phyloP scores from a whole-genome alignment of 1,140 invertebrate genomes.

The Frieseomelitta varia region DNA sequence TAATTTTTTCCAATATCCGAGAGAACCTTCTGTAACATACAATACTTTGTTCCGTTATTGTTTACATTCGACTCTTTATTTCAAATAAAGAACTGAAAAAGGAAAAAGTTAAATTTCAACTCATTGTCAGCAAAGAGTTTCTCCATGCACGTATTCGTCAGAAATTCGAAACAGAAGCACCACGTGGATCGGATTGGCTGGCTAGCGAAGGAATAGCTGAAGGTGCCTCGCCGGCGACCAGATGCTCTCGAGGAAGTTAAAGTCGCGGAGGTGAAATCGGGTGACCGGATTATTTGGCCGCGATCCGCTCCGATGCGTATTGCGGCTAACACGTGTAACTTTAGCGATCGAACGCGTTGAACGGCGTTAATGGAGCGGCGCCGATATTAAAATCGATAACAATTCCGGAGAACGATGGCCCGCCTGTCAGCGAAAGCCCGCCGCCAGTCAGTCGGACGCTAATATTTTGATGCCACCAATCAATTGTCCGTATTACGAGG shows the following conservation, averaged over 20 bases:
- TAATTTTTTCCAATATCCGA: no score
- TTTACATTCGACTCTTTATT: no score
- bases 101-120: no score
- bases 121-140: no score
- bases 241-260: neutral
- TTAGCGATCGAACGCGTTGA: neutral
- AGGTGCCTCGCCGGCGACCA: neutral
- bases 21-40: no score
- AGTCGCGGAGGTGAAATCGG: neutral
- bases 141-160: no score
- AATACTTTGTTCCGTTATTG: no score
- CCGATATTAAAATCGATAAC: conserved; percentile 46
- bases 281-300: conserved; percentile 17
- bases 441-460: conserved; percentile 27
- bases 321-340: neutral
- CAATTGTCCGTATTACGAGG: conserved; percentile 34
- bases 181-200: no score
- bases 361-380: conserved; percentile 20
- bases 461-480: conserved; percentile 43
- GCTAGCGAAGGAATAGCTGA: neutral
- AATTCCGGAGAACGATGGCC: conserved; percentile 22
- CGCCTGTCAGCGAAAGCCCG: conserved; percentile 14
- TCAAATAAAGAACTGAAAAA: no score
- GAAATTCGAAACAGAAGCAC: no score
- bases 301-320: neutral